Evolutionary conservation across 2,888 invertebrate genomes (phyloP).

Genomic region (Imbricaverruca yamaguchii): DNA sequence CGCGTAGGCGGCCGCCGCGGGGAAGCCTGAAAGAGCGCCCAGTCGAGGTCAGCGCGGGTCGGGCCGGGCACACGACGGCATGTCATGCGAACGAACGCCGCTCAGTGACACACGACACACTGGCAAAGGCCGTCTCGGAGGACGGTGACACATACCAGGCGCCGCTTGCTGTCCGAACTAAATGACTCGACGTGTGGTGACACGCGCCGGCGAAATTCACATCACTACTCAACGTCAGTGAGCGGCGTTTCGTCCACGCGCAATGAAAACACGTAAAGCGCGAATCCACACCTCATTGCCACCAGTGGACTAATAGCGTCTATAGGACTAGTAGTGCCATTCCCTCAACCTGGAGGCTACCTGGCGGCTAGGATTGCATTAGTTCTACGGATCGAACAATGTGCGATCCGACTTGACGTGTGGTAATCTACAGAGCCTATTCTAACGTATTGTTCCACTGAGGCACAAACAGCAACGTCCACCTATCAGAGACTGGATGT

Average conservation of each 20-base stretch:
- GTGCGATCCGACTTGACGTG: background rate
- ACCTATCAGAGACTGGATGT: background rate
- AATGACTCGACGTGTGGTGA: no score
- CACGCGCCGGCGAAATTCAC: no score
- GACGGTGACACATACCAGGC: no score
- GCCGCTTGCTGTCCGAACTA: no score
- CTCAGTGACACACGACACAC: background rate
- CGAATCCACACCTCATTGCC: background rate
- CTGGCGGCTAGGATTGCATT: background rate
- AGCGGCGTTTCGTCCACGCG: background rate
- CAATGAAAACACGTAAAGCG: background rate
- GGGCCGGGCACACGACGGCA: background rate
- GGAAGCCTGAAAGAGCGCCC: constrained; percentile 61
- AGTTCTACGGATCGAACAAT: background rate
- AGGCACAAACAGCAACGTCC: background rate
- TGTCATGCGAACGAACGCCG: background rate
- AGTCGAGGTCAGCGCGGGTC: constrained; percentile 10
- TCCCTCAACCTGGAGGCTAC: background rate
- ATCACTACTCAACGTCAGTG: background rate
- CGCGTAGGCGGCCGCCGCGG: constrained; percentile 81
- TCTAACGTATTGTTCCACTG: constrained; percentile 18
- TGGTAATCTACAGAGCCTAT: background rate
- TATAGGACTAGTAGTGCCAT: constrained; percentile 5
- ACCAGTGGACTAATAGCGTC: constrained; percentile 13
- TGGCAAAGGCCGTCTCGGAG: no score